phyloP scores from a whole-genome alignment of 2,888 invertebrate species.

The Rhyacophila evoluta region DNA sequence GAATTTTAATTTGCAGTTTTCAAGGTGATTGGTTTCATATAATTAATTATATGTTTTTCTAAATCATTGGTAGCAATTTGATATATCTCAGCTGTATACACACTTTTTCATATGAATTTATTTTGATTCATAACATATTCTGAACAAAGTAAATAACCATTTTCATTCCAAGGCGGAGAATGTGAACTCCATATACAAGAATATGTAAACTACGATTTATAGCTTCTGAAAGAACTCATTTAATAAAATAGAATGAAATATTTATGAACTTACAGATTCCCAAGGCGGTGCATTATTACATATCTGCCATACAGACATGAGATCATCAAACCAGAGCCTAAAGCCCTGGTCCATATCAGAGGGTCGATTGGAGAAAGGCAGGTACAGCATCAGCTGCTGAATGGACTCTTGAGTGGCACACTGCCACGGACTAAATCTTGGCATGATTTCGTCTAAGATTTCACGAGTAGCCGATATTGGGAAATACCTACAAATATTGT shows the following conservation, averaged over 20 bases:
- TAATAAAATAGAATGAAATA: conserved; percentile 45
- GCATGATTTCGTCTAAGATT: conserved; percentile 86
- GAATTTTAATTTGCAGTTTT: no score
- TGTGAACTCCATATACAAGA: no score
- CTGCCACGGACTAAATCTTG: conserved; percentile 82
- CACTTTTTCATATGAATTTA: no score
- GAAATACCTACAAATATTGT: conserved; percentile 72
- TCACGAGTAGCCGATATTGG: conserved; percentile 82
- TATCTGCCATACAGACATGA: conserved; percentile 82
- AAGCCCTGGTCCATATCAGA: conserved; percentile 75
- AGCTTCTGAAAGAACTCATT: no score
- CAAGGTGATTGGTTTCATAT: no score
- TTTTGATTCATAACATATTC: no score
- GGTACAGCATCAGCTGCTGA: conserved; percentile 78
- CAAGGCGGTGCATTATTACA: conserved; percentile 80
- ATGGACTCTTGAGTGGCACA: conserved; percentile 68
- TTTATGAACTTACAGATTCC: conserved; percentile 68
- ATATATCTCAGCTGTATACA: no score
- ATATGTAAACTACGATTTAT: no score
- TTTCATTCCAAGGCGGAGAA: no score
- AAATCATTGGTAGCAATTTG: no score
- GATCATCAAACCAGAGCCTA: conserved; percentile 83
- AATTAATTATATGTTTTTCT: no score
- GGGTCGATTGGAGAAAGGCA: conserved; percentile 79
- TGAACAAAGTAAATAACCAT: no score